phyloP scores from a whole-genome alignment of 2,888 invertebrate genomes.

The Tipula lateralis region DNA sequence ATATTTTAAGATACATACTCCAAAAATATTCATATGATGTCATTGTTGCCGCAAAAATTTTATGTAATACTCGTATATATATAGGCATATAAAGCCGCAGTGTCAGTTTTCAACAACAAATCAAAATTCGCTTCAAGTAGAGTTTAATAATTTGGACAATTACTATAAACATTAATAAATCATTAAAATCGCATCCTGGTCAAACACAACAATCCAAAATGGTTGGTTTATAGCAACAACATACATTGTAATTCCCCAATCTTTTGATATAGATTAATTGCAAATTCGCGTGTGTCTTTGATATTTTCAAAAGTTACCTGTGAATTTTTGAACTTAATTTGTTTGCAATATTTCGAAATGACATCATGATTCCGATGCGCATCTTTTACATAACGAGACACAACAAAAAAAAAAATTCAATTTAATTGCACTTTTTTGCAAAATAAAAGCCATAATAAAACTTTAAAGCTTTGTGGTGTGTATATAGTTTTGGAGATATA shows the following conservation, averaged over 20 bases:
- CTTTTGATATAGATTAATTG: background rate
- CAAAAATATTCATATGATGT: background rate
- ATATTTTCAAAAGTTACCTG: background rate
- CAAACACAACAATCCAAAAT: background rate
- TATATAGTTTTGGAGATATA: background rate
- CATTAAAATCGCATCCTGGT: background rate
- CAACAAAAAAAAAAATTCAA: background rate
- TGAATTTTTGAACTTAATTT: background rate
- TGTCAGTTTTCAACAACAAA: background rate
- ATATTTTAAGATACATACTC: background rate
- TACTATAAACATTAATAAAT: background rate
- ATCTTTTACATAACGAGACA: no score
- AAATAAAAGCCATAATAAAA: slow-evolving; percentile 12
- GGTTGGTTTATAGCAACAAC: background rate
- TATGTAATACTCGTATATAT: background rate
- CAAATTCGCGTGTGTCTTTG: background rate
- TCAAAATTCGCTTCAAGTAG: background rate
- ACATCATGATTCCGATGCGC: background rate
- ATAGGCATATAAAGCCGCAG: background rate
- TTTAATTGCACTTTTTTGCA: background rate
- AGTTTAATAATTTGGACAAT: background rate
- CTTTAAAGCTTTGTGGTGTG: background rate
- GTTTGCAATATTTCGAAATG: background rate
- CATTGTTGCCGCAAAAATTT: background rate
- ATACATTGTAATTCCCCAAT: background rate